Base-by-base conservation (phyloP, 1,140 invertebrate species). In the Caerostris extrusa region DNA sequence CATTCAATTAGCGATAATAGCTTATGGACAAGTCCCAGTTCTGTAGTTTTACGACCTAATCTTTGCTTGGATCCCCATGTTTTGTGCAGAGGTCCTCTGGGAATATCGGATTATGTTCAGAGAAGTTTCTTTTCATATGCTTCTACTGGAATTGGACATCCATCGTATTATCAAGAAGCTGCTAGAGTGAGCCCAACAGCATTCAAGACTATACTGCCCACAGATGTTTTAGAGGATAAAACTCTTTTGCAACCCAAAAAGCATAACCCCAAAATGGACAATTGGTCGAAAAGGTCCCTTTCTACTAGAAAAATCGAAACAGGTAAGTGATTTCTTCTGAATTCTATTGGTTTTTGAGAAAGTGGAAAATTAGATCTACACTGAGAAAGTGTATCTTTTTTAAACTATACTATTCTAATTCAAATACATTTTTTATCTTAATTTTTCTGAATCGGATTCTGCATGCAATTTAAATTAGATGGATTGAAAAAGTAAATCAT, bases 51-150 rank as follows among this genome's bases (percentile, higher is more conserved):
- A 85, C 81, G 58, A 10, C 58, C 77, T 12, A 17, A 17, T n/a
- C 53, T 92, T 56, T 92, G 60, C 56, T 2, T 92, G 5, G 55
- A 81, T 12, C 34, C 77, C 5, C 90, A 85, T 55, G 77, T n/a
- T 83, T 10, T 92, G 5, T 92, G 81, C 55, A 56, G 60, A 34
- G 55, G n/a, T 12, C 17, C n/a, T 50, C 53, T 92, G 7, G 90
- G 60, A n/a, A 3, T 92, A 67, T 67, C 90, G 34, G 81, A 91
- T 5, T 91, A 91, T 82, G 19, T 91, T 6, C 90, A 91, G 6
- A 50, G 55, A 82, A 69, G 57, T 10, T 34, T 82, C 60, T 91
- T 60, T 8, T 58, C 55, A 7, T 91, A 91, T 82, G 90, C 90
- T 17, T 1, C 69, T 0, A 17, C 10, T 61, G 90, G 71, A 82